These are phyloP conservation scores for Engystomops pustulosus DNA, from an alignment of 2,113 vertebrate genomes.

Conservation along the genomic window DNA sequence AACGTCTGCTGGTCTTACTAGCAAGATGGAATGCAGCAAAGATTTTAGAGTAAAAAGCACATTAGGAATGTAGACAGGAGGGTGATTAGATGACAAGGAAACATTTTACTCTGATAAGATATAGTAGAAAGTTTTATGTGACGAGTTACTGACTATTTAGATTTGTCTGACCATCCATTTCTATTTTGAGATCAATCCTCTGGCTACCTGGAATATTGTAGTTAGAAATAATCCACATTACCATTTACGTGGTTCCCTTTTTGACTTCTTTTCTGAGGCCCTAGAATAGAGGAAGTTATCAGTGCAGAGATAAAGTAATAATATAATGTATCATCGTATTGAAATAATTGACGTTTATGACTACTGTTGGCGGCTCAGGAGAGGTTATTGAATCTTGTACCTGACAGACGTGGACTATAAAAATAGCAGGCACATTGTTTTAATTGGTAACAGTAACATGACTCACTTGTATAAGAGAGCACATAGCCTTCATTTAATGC, in stretches of 20 bases:
- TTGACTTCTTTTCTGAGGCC: neutral
- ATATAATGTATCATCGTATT: neutral
- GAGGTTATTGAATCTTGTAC: neutral
- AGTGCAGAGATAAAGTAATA: neutral
- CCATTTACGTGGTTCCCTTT: neutral
- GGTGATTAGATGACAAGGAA: too few relatives aligned
- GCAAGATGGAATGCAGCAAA: too few relatives aligned
- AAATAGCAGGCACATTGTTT: neutral
- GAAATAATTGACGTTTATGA: neutral
- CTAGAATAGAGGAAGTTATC: neutral
- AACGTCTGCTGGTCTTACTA: too few relatives aligned
- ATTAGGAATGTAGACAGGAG: too few relatives aligned
- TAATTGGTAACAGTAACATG: neutral
- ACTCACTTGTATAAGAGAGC: neutral
- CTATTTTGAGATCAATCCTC: neutral
- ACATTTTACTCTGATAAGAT: too few relatives aligned
- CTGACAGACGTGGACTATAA: neutral
- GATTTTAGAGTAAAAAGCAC: too few relatives aligned
- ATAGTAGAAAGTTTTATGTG: too few relatives aligned
- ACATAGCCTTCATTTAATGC: neutral
- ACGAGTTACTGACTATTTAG: too few relatives aligned
- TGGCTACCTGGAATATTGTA: neutral
- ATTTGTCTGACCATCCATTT: too few relatives aligned
- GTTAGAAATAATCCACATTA: neutral
- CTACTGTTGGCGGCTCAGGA: neutral